Base-by-base conservation (phyloP, 2,888 invertebrate species). In the Scaptomyza tumidula region DNA sequence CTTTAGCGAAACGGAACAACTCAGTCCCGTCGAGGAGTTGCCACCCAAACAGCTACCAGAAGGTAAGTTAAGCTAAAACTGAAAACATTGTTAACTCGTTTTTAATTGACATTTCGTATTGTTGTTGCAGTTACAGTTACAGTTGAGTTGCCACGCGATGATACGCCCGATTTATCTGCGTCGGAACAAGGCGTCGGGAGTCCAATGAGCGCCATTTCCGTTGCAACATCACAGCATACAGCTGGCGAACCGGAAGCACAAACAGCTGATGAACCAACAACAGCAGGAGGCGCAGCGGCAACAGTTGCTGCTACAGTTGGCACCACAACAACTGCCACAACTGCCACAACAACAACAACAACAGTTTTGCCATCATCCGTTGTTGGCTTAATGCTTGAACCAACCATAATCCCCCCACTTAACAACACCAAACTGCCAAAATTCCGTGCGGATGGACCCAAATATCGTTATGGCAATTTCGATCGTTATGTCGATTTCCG, bases 401-500 rank as follows among this genome's bases (percentile, higher is more conserved):
- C 82, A 0, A 35, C 70, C 0, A n/a, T 83, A n/a, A 83, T 86
- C 16, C 88, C 86, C 0, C 86, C 76, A 9, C 68, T 78, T 1
- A 53, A 59, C 7, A 33, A 33, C 33, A 2, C 5, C 27, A 80
- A 78, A 68, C 49, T 82, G 75, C 91, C 91, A 37, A 91, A 91
- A 71, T 97, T 97, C 92, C 95, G 96, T 82, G 93, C 94, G 24
- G 96, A 96, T 90, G 95, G 96, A 90, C 94, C 94, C 64, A 94
- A 95, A 90, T 98, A 97, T 93, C 96, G 97, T 89, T 98, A 96
- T 93, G 99, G 99, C 61, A 99, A 99, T 93, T 99, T 98, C 92
- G 97, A 97, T 91, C 95, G 97, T 93, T 99, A 99, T 93, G 98
- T 98, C 90, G 99, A 99, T 24, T 98, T 98, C 90, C 94, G 99